These are phyloP conservation scores for Zaprionus lachaisei DNA, from an alignment of 1,140 invertebrate species.

Conservation along the genomic window DNA sequence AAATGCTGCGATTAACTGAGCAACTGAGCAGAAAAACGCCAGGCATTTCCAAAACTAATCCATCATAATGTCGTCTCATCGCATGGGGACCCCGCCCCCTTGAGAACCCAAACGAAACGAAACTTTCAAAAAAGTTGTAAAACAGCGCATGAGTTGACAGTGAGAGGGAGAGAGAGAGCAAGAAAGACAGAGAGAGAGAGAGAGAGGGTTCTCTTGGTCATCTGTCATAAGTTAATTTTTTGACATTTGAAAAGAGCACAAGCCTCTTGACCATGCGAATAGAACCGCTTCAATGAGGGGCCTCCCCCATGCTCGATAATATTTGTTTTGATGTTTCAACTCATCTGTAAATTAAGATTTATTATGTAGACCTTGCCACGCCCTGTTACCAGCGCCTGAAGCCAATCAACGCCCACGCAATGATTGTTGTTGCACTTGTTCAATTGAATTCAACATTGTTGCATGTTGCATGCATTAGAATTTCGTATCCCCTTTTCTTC, in stretches of 20 bases:
- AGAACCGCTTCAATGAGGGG: neutral
- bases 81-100: conserved; percentile 15
- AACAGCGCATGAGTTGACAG: conserved; percentile 73
- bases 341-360: conserved; percentile 74
- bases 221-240: conserved; percentile 78
- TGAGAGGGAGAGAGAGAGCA: neutral
- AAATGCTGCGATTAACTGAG: conserved; percentile 65
- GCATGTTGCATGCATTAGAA: conserved; percentile 40
- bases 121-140: conserved; percentile 71
- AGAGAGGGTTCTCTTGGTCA: conserved; percentile 38
- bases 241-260: conserved; percentile 68
- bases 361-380: conserved; percentile 48
- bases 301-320: conserved; percentile 22
- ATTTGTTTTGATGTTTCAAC: conserved; percentile 64
- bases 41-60: conserved; percentile 76
- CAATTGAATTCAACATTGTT: conserved; percentile 56
- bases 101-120: conserved; percentile 22
- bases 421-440: conserved; percentile 52
- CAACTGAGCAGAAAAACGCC: conserved; percentile 74
- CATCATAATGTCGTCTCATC: conserved; percentile 60
- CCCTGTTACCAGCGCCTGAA: neutral
- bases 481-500: conserved; percentile 12
- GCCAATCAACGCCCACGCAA: conserved; percentile 26
- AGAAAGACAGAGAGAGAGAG: neutral
- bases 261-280: neutral